A percentile compares a stretch with the other conserved stretches of the same genome.
phyloP scores from a whole-genome alignment of 2,888 invertebrate genomes.

The Thera britannica region DNA sequence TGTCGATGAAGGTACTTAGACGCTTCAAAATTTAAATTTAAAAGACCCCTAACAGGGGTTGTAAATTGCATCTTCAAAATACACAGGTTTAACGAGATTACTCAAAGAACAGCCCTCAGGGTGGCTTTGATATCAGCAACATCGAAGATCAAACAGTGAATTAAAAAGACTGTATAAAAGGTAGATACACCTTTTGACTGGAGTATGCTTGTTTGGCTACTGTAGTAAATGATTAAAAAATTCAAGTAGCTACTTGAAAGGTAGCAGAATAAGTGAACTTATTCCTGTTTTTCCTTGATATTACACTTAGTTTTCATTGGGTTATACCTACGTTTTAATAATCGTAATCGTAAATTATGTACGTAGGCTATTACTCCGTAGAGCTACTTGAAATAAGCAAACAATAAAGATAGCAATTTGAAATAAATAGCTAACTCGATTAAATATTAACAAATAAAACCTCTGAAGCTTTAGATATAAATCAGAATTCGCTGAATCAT shows the following conservation, averaged over 20 bases:
- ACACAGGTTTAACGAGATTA: slow-evolving; percentile 75
- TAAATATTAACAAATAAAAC: slow-evolving; percentile 17
- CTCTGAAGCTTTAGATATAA: slow-evolving; percentile 40
- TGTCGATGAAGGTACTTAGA: slow-evolving; percentile 50
- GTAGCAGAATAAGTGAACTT: slow-evolving; percentile 1
- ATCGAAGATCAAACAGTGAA: slow-evolving; percentile 70
- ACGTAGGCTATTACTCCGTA: too few relatives aligned
- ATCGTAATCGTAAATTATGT: too few relatives aligned
- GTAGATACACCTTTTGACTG: slow-evolving; percentile 44
- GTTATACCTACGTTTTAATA: too few relatives aligned
- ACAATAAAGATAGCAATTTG: not conserved
- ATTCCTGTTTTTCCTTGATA: not conserved
- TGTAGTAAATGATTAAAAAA: slow-evolving; percentile 45
- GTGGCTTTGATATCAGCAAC: slow-evolving; percentile 71
- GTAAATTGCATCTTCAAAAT: slow-evolving; percentile 75
- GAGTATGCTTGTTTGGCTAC: slow-evolving; percentile 33
- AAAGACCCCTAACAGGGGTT: slow-evolving; percentile 67
- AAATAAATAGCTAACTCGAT: slow-evolving; percentile 11
- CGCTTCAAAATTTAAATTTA: slow-evolving; percentile 66
- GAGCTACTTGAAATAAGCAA: too few relatives aligned
- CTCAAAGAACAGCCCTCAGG: slow-evolving; percentile 50
- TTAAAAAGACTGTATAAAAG: slow-evolving; percentile 57
- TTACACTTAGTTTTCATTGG: not conserved
- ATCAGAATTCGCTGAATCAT: slow-evolving; percentile 63
- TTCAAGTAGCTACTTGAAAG: slow-evolving; percentile 27